A percentile compares a stretch with the other conserved stretches of the same genome.
Conservation (phyloP, 1,140 invertebrate genomes). For the Schlechtendalia chinensis region DNA sequence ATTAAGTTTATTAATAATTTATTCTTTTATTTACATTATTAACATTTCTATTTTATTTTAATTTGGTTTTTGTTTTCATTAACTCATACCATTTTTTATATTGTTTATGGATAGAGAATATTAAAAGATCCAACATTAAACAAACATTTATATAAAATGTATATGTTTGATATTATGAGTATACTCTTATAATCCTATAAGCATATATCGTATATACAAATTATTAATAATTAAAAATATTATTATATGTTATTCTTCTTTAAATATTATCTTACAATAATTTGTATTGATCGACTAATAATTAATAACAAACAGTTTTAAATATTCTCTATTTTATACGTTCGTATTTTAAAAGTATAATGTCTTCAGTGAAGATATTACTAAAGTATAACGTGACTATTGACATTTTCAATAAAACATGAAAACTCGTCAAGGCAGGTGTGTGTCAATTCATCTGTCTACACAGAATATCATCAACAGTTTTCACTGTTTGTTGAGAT, state of each 20-base stretch:
- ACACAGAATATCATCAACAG: not conserved
- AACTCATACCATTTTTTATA: not conserved
- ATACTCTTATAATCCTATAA: too few relatives aligned
- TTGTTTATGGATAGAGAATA: not conserved
- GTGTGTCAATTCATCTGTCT: not conserved
- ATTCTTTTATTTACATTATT: not conserved
- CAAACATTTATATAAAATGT: too few relatives aligned
- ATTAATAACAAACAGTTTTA: too few relatives aligned
- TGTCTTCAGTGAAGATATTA: too few relatives aligned
- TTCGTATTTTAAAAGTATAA: not conserved
- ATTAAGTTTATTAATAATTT: not conserved
- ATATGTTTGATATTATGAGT: too few relatives aligned
- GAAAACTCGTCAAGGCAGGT: not conserved
- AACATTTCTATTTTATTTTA: not conserved
- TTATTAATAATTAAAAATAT: too few relatives aligned
- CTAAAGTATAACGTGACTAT: not conserved
- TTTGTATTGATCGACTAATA: too few relatives aligned
- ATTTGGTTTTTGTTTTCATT: slow-evolving; percentile 11
- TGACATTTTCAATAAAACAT: not conserved
- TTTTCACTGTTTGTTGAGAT: slow-evolving; percentile 26
- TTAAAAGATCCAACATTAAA: not conserved
- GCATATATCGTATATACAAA: too few relatives aligned
- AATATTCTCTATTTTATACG: too few relatives aligned
- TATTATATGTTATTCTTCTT: too few relatives aligned
- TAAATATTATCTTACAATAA: too few relatives aligned